phyloP scores from a whole-genome alignment of 2,888 invertebrate genomes.

The Dryomyza anilis region DNA sequence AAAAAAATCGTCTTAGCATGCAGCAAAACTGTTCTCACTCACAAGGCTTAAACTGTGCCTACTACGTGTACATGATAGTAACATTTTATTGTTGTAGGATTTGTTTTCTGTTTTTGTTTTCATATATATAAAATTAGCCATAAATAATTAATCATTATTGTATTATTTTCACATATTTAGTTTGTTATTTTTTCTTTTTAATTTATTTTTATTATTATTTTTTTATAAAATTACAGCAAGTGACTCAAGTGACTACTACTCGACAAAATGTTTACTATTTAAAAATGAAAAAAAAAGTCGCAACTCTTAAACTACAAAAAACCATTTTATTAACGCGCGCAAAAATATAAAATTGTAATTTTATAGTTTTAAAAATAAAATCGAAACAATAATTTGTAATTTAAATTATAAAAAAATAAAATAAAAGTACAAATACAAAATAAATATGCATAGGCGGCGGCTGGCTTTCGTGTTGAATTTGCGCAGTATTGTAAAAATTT shows the following conservation, averaged over 20 bases:
- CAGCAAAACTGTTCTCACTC: neutral
- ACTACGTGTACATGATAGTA: no score
- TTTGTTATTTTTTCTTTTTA: no score
- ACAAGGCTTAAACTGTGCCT: no score
- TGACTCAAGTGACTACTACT: slow-evolving; percentile 22
- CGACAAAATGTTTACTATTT: slow-evolving; percentile 6
- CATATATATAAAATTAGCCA: slow-evolving; percentile 8
- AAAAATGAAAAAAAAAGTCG: slow-evolving; percentile 11
- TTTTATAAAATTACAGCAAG: slow-evolving; percentile 21
- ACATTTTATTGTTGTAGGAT: neutral
- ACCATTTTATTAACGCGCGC: slow-evolving; percentile 7
- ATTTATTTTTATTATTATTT: slow-evolving; percentile 1
- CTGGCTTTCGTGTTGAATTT: no score
- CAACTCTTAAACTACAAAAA: slow-evolving; percentile 18
- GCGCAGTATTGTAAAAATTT: slow-evolving; percentile 36
- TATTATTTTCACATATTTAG: neutral
- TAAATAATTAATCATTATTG: neutral
- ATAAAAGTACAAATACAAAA: slow-evolving; percentile 15
- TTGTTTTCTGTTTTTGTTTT: neutral
- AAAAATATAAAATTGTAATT: slow-evolving; percentile 1
- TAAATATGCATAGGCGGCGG: slow-evolving; percentile 15
- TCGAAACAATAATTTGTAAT: neutral
- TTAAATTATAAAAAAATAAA: slow-evolving; percentile 6
- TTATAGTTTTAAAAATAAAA: neutral
- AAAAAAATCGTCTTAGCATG: no score